phyloP scores from a whole-genome alignment of 2,888 invertebrate species.

The Teleogryllus oceanicus region DNA sequence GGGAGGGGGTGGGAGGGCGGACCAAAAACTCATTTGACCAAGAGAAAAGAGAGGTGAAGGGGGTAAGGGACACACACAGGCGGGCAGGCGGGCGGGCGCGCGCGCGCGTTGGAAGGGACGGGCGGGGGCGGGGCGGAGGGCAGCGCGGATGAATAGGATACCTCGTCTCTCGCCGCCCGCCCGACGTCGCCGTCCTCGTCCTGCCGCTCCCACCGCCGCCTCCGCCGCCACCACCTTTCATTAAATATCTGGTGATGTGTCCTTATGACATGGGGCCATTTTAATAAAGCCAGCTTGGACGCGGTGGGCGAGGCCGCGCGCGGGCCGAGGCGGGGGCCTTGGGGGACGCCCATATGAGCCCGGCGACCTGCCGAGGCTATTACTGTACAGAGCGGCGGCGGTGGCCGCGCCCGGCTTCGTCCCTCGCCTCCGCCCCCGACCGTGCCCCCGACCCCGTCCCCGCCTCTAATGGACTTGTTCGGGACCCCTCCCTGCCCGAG shows the following conservation, averaged over 20 bases:
- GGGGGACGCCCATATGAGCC: background rate
- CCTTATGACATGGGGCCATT: slow-evolving; percentile 29
- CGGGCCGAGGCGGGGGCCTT: background rate
- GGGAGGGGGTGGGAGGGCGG: slow-evolving; percentile 4
- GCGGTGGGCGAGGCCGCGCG: background rate
- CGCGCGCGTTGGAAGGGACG: background rate
- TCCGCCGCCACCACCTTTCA: slow-evolving; percentile 34
- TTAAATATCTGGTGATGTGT: slow-evolving; percentile 33
- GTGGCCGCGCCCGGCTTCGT: background rate
- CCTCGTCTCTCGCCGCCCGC: slow-evolving; percentile 22
- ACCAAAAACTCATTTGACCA: slow-evolving; percentile 35
- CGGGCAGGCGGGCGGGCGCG: background rate
- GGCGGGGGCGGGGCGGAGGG: slow-evolving; percentile 25
- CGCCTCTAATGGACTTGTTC: background rate
- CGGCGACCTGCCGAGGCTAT: background rate
- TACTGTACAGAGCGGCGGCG: background rate
- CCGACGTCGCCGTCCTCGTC: background rate
- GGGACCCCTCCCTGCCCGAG: background rate
- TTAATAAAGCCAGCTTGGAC: slow-evolving; percentile 24
- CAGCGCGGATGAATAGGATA: slow-evolving; percentile 29
- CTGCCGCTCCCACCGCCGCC: background rate
- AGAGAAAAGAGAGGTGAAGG: slow-evolving; percentile 31
- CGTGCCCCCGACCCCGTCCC: no score
- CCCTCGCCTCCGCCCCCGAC: no score
- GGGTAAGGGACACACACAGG: slow-evolving; percentile 21